Base-by-base conservation (phyloP, 1,140 invertebrate genomes). In the Bursaphelenchus mucronatus region DNA sequence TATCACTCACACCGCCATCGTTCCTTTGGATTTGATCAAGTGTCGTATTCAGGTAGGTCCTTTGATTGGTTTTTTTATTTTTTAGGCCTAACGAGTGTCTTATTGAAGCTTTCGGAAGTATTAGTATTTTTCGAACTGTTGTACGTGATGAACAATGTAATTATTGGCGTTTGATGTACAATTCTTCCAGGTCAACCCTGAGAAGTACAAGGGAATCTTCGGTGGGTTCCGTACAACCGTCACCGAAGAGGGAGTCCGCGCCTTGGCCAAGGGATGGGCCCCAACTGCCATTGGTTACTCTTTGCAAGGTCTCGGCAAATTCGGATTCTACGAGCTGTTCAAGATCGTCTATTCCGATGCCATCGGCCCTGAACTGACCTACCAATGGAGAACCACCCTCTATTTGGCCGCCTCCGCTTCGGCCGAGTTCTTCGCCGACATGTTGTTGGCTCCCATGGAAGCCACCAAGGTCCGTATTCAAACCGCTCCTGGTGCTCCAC, bases 361-460 rank as follows among this genome's bases (percentile, higher is more conserved):
- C 9, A 82, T 94, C 67, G 94, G 94, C 61, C 94, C 98, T 83
- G 95, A 99, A 85, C 88, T 90, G 41, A 84, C 92, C 0, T 99
- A 91, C 83, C 84, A 91, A 13, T 98, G 90, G 84, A 87, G 95
- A 82, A 98, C 94, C 0, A 86, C 86, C 53, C 85, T 99, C 9
- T 99, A 98, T 80, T 84, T 99, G 64, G 89, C 90, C 59, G 90
- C 95, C 0, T 95, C 91, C 61, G 95, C 95, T 0, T 92, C 91
- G 3, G 95, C 95, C 61, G 95, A 99, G 84, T 98, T 98, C 86
- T 96, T 99, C 82, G 95, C 95, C 70, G 95, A 99, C 80, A 97
- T 99, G 82, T 91, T 92, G 64, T 86, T 98, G 53, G 93, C 93
- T 65, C 95, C 95, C 10, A 89, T 97, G 86, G 96, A 99, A 85